These are phyloP conservation scores for Listronotus oregonensis DNA, from an alignment of 1,140 invertebrate species.

Conservation along the genomic window DNA sequence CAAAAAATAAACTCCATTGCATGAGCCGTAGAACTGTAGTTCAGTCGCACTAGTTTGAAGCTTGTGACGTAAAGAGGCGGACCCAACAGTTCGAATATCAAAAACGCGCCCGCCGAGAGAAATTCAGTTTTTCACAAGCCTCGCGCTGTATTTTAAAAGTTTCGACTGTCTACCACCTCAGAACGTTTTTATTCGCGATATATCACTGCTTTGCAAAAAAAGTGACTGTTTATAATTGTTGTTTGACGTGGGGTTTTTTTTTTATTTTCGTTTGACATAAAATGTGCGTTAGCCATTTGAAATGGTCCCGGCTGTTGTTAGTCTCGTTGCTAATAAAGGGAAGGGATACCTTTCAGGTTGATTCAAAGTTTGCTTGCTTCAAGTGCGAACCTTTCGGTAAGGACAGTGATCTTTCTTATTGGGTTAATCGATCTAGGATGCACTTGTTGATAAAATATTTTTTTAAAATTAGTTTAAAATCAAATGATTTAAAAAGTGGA, in stretches of 20 bases:
- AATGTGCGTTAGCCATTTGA: constrained; percentile 53
- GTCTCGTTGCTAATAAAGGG: constrained; percentile 53
- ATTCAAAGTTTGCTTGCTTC: constrained; percentile 52
- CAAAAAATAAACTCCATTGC: too few relatives aligned
- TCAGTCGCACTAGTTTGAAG: constrained; percentile 15
- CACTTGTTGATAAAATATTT: too few relatives aligned
- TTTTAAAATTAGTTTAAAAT: too few relatives aligned
- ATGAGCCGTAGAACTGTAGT: constrained; percentile 1
- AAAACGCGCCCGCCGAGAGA: constrained; percentile 4
- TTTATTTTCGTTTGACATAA: constrained; percentile 2
- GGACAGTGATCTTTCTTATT: constrained; percentile 14
- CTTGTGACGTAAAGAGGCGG: constrained; percentile 17
- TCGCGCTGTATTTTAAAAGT: background rate
- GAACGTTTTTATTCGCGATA: constrained; percentile 8
- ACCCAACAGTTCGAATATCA: constrained; percentile 21
- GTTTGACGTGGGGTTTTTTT: constrained; percentile 2
- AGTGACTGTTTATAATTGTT: background rate
- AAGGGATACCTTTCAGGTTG: constrained; percentile 52
- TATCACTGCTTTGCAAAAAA: background rate
- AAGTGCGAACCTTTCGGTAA: constrained; percentile 53
- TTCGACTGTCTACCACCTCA: constrained; percentile 4
- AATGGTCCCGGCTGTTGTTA: constrained; percentile 54
- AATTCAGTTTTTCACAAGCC: constrained; percentile 19
- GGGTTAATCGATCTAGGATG: too few relatives aligned
- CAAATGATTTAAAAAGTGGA: too few relatives aligned